Evolutionary conservation across 2,888 invertebrate species (phyloP), one percentile per base, ranked within the genome.

Genomic region (Onchidella celtica): DNA sequence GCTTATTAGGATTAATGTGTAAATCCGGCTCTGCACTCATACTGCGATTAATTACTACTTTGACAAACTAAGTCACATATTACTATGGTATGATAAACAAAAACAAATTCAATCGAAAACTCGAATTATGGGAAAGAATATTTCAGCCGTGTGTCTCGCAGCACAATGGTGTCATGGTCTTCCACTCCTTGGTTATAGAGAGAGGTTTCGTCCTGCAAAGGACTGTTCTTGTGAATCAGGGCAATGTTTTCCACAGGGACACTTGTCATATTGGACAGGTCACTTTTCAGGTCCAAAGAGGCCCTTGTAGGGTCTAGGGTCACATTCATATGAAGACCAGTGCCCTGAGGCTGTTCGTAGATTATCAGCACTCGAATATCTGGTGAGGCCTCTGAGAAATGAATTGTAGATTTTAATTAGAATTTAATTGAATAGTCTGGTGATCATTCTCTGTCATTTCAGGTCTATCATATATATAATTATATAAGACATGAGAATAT

Each of bases 361-460:
- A 66, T 66, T 11, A 76, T 24, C 34, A 66, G 17, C 14, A 76
- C n/a, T 57, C 40, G 65, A 4, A 76, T 76, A 14, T 66, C 55
- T 21, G 76, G 65, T 47, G 66, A 47, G 29, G 76, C 66, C n/a
- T 76, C 76, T 66, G 76, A 3, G 38, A 73, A 73, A 73, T 38
- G 36, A 27, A 47, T 47, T 29, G 6, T 36, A 1, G n/a, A n/a
- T n/a, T n/a, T n/a, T n/a, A n/a, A n/a, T n/a, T n/a, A n/a, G n/a
- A n/a, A n/a, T n/a, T n/a, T n/a, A n/a, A n/a, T n/a, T n/a, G n/a
- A n/a, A n/a, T n/a, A n/a, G n/a, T n/a, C n/a, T n/a, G n/a, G n/a
- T n/a, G n/a, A n/a, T n/a, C n/a, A n/a, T n/a, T n/a, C n/a, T n/a
- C n/a, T n/a, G n/a, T n/a, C n/a, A n/a, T n/a, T n/a, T n/a, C n/a